Conservation (phyloP, 1,140 invertebrate species). For the Whitmania pigra region DNA sequence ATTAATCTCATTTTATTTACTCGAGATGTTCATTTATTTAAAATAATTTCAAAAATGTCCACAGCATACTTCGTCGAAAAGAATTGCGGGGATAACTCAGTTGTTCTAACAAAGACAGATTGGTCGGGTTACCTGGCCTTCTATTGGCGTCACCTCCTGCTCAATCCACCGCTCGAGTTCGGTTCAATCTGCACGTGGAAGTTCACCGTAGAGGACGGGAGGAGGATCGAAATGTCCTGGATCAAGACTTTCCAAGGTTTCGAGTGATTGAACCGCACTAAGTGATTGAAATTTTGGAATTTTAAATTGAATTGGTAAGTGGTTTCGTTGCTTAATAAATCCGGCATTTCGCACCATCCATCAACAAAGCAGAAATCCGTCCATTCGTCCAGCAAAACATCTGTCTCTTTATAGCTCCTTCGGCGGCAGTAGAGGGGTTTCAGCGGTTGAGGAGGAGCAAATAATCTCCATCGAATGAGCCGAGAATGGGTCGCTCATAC, state of each 20-base stretch:
- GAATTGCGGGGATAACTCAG: neutral
- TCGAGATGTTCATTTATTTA: neutral
- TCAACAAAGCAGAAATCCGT: too few species aligned
- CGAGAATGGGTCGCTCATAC: too few species aligned
- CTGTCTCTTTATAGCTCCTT: conserved; percentile 1
- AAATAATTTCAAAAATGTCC: neutral
- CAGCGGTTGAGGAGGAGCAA: too few species aligned
- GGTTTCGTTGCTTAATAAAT: too few species aligned
- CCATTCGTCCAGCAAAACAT: neutral
- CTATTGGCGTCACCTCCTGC: neutral
- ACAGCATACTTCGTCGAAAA: neutral
- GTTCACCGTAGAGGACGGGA: neutral
- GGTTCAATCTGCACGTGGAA: neutral
- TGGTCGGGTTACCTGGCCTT: neutral
- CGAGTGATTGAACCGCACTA: too few species aligned
- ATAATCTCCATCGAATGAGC: too few species aligned
- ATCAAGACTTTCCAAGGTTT: conserved; percentile 11
- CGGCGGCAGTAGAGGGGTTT: neutral
- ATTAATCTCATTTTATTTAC: neutral
- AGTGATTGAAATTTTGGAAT: too few species aligned
- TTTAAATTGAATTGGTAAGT: too few species aligned
- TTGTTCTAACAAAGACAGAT: neutral
- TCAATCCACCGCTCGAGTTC: neutral
- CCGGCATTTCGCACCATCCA: too few species aligned
- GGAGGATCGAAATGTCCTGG: conserved; percentile 8